Base-by-base conservation (phyloP, 2,113 vertebrate genomes). In the Reinhardtius hippoglossoides region DNA sequence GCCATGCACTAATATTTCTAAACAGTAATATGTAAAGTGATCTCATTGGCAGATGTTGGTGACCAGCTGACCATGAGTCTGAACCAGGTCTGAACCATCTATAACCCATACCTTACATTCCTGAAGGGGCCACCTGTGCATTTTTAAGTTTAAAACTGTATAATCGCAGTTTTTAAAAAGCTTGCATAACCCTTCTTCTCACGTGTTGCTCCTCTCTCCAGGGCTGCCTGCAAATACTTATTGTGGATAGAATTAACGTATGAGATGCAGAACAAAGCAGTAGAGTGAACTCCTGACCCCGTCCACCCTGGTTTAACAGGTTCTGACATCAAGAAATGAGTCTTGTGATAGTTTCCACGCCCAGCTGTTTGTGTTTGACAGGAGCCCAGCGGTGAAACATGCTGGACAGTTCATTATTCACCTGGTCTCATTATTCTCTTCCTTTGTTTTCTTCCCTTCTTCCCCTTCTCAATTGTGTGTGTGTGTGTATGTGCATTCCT, bases 291-390 rank as follows among this genome's bases (percentile, higher is more conserved):
- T 72, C 58, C 0, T 75, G 52, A 86, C 83, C 80, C 54, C 7
- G 4, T 63, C n/a, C 50, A 61, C 18, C 10, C 24, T 31, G 67
- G 24, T 27, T 66, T 64, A 9, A 35, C 55, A 18, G 14, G 35
- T 57, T 42, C 26, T 72, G 52, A 78, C 18, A 58, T 81, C 67
- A 69, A 57, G 54, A 63, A 57, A 67, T 18, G 3, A 63, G 63
- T 81, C 60, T 80, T 35, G 20, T 71, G 71, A 77, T 70, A 18
- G 59, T 71, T 76, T 74, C 70, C 67, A 59, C 71, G 23, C 73
- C 35, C 64, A 40, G 64, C 50, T 54, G 50, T 54, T 54, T 20
- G 18, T 80, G 59, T 77, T 83, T 70, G 74, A 84, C 82, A 9
- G 50, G 16, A 16, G 46, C 46, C 46, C 46, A 50, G 16, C 16